Percentiles rank a stretch among this genome's conserved stretches.
Evolutionary conservation across 2,888 invertebrate species (phyloP).

Genomic region (Reticulitermes lucifugus): DNA sequence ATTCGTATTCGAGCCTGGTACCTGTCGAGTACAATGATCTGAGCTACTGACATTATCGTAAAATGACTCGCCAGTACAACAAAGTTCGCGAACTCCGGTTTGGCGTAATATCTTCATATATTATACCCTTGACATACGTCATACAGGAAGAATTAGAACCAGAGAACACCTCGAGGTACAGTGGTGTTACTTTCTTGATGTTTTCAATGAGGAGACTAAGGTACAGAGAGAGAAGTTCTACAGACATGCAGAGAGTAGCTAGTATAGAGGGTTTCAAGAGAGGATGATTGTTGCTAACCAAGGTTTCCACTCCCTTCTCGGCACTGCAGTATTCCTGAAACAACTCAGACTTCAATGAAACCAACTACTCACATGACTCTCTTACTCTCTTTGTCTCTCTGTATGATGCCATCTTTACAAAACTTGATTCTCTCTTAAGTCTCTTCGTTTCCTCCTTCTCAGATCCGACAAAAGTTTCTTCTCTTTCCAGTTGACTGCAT

Average conservation of each 20-base stretch:
- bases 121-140: too few relatives aligned
- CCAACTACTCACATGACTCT: background rate
- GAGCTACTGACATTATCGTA: too few relatives aligned
- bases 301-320: background rate
- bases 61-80: too few relatives aligned
- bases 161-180: too few relatives aligned
- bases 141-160: too few relatives aligned
- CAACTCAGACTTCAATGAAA: constrained; percentile 18
- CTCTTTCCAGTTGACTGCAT: constrained; percentile 30
- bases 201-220: constrained; percentile 23
- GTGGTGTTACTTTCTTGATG: background rate
- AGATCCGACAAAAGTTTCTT: constrained; percentile 35
- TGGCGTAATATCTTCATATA: too few relatives aligned
- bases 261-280: background rate
- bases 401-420: background rate
- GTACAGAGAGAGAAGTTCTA: background rate
- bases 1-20: too few relatives aligned
- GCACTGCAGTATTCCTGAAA: background rate
- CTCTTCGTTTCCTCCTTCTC: background rate
- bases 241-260: background rate
- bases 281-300: background rate
- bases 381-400: background rate
- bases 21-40: too few relatives aligned
- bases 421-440: background rate
- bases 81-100: too few relatives aligned